These are phyloP conservation scores for Thyatira batis DNA, from an alignment of 2,888 invertebrate genomes.

Conservation along the genomic window DNA sequence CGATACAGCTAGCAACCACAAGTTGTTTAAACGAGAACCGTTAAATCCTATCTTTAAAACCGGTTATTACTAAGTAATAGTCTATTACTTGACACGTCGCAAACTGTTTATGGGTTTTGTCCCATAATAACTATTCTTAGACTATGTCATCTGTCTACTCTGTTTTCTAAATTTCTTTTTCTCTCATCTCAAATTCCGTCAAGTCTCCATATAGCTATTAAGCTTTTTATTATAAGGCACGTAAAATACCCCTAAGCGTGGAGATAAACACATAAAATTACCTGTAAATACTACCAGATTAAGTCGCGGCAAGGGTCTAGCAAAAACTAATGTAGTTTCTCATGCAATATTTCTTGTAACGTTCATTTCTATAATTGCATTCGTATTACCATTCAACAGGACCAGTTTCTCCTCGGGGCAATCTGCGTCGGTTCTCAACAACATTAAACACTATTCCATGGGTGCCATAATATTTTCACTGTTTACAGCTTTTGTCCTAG, in stretches of 20 bases:
- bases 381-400: constrained; percentile 2
- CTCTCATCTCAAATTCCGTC: background rate
- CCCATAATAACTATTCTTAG: too few relatives aligned
- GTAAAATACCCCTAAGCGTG: background rate
- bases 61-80: background rate
- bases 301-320: background rate
- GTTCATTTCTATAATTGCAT: constrained; percentile 27
- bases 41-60: background rate
- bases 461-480: constrained; percentile 65
- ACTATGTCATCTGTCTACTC: too few relatives aligned
- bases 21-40: background rate
- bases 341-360: constrained; percentile 2
- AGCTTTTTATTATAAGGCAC: background rate
- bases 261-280: background rate
- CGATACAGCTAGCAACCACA: background rate
- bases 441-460: constrained; percentile 26
- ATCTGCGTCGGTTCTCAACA: constrained; percentile 10
- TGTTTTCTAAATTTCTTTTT: too few relatives aligned
- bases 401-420: constrained; percentile 14
- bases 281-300: background rate
- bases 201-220: background rate
- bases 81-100: background rate
- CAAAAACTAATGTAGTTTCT: background rate
- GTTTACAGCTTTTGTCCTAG: constrained; percentile 22
- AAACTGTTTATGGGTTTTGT: background rate